Evolutionary conservation across 37 sponge, comb jelly and placozoan genomes (phyloP).

Genomic region (Ianthella basta): DNA sequence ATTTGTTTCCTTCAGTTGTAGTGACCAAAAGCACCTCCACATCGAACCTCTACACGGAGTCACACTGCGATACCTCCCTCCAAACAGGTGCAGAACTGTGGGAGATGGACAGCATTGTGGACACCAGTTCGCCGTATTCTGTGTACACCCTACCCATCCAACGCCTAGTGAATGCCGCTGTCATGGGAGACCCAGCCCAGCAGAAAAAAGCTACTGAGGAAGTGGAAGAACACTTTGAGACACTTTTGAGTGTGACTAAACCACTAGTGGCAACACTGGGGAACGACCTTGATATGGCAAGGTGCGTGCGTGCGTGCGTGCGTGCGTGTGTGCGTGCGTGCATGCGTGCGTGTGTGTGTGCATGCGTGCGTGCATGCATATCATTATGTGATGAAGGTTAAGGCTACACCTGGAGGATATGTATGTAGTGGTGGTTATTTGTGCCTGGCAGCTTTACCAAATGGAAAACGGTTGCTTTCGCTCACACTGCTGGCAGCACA

Average conservation of each 20-base stretch:
- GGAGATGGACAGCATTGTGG: conserved; percentile 23
- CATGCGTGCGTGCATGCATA: no score
- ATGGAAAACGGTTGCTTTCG: no score
- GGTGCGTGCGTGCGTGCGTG: conserved; percentile 7
- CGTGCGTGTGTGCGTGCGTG: no score
- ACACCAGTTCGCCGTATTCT: conserved; percentile 17
- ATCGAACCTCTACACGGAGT: conserved; percentile 19
- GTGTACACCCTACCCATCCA: conserved; percentile 57
- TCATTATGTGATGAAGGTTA: no score
- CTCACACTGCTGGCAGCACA: no score
- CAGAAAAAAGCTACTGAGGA: conserved; percentile 16
- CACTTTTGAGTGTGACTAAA: not conserved
- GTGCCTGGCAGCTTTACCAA: no score
- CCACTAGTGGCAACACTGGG: conserved; percentile 25
- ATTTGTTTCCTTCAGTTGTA: not conserved
- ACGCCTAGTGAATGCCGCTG: conserved; percentile 55
- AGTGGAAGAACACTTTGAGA: conserved; percentile 35
- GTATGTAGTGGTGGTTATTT: no score
- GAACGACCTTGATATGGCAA: conserved; percentile 32
- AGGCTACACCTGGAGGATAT: no score
- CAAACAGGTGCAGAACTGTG: conserved; percentile 31
- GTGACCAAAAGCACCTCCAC: conserved; percentile 30
- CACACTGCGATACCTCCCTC: not conserved
- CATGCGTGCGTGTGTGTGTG: no score
- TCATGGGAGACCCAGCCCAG: conserved; percentile 41